Evolutionary conservation across 2,888 invertebrate species (phyloP).

Genomic region (Argyresthia goedartella): DNA sequence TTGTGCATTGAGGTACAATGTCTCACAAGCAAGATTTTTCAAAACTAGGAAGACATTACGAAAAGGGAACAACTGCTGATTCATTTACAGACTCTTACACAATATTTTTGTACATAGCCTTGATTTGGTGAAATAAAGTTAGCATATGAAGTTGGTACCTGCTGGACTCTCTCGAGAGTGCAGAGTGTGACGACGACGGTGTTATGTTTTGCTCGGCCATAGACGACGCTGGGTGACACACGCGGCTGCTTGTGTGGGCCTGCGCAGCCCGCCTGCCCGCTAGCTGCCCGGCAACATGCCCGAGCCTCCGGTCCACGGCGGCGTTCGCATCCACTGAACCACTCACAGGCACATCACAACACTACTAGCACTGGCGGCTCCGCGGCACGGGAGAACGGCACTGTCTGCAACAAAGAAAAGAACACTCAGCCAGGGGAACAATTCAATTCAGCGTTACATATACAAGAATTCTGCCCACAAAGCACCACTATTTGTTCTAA

Average conservation of each 20-base stretch:
- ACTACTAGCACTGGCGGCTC: conserved; percentile 23
- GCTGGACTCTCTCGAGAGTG: conserved; percentile 78
- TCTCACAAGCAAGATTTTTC: no score
- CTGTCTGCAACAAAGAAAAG: conserved; percentile 61
- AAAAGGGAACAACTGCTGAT: no score
- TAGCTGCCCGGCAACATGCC: conserved; percentile 71
- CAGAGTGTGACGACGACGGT: conserved; percentile 78
- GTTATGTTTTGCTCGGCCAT: conserved; percentile 91
- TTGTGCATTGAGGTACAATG: no score
- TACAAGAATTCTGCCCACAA: conserved; percentile 51
- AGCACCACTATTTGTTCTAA: conserved; percentile 15
- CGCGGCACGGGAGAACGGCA: conserved; percentile 29
- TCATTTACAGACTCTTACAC: no score
- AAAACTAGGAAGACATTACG: no score
- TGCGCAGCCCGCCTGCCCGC: conserved; percentile 71
- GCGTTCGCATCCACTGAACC: conserved; percentile 48
- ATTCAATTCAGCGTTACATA: conserved; percentile 64
- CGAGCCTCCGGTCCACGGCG: conserved; percentile 53
- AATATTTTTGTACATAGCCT: no score
- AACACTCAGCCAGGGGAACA: conserved; percentile 48
- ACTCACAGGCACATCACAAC: conserved; percentile 18
- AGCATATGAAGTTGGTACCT: conserved; percentile 29
- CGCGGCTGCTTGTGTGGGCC: conserved; percentile 68
- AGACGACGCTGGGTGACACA: conserved; percentile 86
- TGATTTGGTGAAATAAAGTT: no score